phyloP scores from a whole-genome alignment of 1,140 invertebrate species.

The Wiebesia pumilae region DNA sequence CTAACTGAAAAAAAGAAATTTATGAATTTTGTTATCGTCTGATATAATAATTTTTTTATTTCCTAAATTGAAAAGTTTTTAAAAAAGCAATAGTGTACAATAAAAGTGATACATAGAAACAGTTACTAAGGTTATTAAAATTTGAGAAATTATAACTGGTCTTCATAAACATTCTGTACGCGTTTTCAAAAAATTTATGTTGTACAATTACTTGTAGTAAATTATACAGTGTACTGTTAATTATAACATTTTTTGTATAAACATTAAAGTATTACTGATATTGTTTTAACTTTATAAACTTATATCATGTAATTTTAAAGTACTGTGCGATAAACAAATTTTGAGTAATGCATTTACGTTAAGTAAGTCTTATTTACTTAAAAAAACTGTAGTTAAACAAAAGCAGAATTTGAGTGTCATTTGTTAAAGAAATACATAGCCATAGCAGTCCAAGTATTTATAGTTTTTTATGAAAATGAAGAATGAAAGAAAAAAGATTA shows the following conservation, averaged over 20 bases:
- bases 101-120: slow-evolving; percentile 25
- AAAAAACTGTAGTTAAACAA: neutral
- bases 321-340: neutral
- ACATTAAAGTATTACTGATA: neutral
- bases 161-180: slow-evolving; percentile 28
- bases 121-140: neutral
- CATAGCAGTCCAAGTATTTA: neutral
- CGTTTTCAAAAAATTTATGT: slow-evolving; percentile 15
- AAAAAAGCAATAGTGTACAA: slow-evolving; percentile 21
- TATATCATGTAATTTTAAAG: neutral
- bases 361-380: neutral
- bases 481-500: neutral
- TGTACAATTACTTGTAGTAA: slow-evolving; percentile 14
- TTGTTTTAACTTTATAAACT: neutral
- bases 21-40: slow-evolving; percentile 38
- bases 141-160: slow-evolving; percentile 5
- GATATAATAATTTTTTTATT: slow-evolving; percentile 43
- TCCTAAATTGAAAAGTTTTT: slow-evolving; percentile 42
- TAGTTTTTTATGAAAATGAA: neutral
- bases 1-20: slow-evolving; percentile 22
- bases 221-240: neutral
- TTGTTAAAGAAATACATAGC: slow-evolving; percentile 4
- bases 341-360: neutral
- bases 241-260: slow-evolving; percentile 1
- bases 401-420: neutral